Evolutionary conservation across 2,113 vertebrate genomes (phyloP).

Genomic region (Dinomys branickii): DNA sequence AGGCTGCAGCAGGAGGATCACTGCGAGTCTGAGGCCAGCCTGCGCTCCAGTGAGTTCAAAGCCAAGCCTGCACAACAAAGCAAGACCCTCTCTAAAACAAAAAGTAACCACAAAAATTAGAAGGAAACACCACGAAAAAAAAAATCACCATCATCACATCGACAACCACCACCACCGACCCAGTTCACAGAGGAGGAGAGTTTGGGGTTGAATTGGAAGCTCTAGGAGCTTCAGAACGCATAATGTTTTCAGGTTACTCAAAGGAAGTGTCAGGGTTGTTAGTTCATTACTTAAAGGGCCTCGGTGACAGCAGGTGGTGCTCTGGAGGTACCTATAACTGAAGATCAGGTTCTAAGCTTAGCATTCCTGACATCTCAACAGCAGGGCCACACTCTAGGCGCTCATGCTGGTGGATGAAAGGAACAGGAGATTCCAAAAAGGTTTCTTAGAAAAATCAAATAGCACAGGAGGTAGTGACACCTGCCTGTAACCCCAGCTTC

Average conservation of each 20-base stretch:
- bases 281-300: not conserved
- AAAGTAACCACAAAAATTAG: not conserved
- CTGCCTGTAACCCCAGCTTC: not conserved
- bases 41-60: not conserved
- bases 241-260: not conserved
- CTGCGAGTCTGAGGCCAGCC: not conserved
- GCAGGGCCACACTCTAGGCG: not conserved
- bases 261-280: not conserved
- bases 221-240: not conserved
- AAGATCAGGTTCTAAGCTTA: not conserved
- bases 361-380: not conserved
- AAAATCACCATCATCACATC: not conserved
- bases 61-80: not conserved
- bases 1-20: not conserved
- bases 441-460: not conserved
- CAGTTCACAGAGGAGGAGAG: not conserved
- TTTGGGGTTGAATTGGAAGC: not conserved
- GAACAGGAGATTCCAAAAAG: not conserved
- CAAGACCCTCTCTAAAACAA: not conserved
- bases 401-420: not conserved
- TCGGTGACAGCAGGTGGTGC: not conserved
- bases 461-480: no score
- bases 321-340: not conserved
- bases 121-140: not conserved
- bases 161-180: not conserved